These are phyloP conservation scores for Julus scanicus DNA, from an alignment of 2,888 invertebrate species.

Conservation along the genomic window DNA sequence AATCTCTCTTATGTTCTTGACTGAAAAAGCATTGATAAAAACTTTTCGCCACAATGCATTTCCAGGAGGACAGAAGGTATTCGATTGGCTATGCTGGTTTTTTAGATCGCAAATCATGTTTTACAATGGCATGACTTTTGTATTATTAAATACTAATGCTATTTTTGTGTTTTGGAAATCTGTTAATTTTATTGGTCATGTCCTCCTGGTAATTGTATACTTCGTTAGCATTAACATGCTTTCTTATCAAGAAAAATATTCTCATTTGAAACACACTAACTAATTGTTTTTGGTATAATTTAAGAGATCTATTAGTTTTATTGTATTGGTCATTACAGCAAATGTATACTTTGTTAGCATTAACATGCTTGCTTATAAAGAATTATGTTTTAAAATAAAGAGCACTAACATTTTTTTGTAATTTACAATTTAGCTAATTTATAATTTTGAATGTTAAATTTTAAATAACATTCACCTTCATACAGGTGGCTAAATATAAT, in stretches of 20 bases:
- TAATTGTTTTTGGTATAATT: not conserved
- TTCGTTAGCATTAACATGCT: not conserved
- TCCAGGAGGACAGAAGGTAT: not conserved
- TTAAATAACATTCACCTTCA: too few relatives aligned
- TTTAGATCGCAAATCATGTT: not conserved
- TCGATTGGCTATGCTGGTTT: not conserved
- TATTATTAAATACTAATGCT: not conserved
- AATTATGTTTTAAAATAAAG: not conserved
- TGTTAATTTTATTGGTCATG: not conserved
- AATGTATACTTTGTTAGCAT: not conserved
- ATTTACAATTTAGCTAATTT: too few relatives aligned
- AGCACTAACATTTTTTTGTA: too few relatives aligned
- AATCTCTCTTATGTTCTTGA: not conserved
- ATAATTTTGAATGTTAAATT: too few relatives aligned
- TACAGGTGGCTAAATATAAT: too few relatives aligned
- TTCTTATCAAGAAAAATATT: not conserved
- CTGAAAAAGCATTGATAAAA: not conserved
- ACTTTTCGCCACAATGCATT: not conserved
- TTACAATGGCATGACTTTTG: slow-evolving; percentile 2
- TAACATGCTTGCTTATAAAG: not conserved
- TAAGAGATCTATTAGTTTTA: not conserved
- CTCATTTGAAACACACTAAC: not conserved
- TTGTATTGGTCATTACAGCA: not conserved
- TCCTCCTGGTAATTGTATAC: not conserved
- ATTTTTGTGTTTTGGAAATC: slow-evolving; percentile 10